Evolutionary conservation across 2,113 vertebrate genomes (phyloP).

Genomic region (Nothoprocta pentlandii): DNA sequence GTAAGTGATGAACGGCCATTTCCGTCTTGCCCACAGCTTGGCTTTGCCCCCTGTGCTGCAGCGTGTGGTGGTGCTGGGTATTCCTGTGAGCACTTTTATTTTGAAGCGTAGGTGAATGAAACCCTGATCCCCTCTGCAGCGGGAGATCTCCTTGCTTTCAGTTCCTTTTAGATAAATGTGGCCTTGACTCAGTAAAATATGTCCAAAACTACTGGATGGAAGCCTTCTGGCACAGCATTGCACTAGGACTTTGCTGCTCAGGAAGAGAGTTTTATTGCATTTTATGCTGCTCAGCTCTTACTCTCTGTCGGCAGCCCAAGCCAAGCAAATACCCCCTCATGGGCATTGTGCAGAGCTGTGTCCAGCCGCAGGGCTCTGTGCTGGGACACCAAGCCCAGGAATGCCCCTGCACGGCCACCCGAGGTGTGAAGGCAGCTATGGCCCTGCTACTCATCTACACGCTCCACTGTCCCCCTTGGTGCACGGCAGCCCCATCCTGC

Average conservation of each 20-base stretch:
- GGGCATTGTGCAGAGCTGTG: accelerated
- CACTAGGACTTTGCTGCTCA: background rate
- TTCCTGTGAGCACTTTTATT: background rate
- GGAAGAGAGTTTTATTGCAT: background rate
- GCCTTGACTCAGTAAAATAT: background rate
- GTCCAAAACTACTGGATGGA: background rate
- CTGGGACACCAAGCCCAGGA: accelerated
- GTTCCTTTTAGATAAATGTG: background rate
- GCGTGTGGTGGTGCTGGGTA: background rate
- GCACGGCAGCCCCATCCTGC: accelerated
- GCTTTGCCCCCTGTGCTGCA: accelerated
- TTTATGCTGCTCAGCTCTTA: background rate
- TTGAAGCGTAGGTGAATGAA: constrained; percentile 1
- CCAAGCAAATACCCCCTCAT: accelerated
- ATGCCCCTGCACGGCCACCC: background rate
- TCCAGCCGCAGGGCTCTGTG: accelerated
- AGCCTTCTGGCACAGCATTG: background rate
- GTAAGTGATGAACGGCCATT: background rate
- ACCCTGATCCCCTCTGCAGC: background rate
- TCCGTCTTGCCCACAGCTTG: background rate
- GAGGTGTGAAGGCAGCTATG: background rate
- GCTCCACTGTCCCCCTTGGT: accelerated
- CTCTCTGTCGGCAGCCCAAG: background rate
- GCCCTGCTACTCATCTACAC: no score
- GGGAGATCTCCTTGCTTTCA: background rate